Evolutionary conservation across 2,113 vertebrate genomes (phyloP).

Genomic region (Amphiprion percula): DNA sequence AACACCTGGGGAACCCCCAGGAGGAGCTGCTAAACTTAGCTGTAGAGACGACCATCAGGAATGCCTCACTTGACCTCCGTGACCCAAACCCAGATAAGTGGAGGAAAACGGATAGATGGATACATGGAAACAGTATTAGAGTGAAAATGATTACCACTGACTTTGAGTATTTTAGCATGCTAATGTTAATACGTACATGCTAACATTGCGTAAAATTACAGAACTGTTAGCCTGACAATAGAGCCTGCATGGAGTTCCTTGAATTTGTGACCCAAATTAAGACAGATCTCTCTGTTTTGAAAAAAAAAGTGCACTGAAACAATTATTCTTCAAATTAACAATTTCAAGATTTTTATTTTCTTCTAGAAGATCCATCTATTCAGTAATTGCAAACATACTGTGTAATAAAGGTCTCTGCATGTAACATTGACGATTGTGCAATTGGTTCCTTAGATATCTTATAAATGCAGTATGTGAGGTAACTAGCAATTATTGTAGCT

Average conservation of each 20-base stretch:
- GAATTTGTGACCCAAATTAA: background rate
- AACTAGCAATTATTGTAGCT: slow-evolving; percentile 59
- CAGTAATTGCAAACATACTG: slow-evolving; percentile 37
- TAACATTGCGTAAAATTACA: too few species aligned
- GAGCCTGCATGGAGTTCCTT: background rate
- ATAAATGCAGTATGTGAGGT: slow-evolving; percentile 48
- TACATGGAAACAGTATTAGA: too few species aligned
- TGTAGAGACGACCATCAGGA: too few species aligned
- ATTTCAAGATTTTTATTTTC: slow-evolving; percentile 49
- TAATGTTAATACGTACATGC: too few species aligned
- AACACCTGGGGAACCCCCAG: too few species aligned
- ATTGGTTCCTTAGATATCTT: slow-evolving; percentile 33
- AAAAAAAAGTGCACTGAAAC: slow-evolving; percentile 18
- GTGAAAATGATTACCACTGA: too few species aligned
- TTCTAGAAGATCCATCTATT: slow-evolving; percentile 39
- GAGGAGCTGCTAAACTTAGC: too few species aligned
- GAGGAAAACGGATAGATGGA: too few species aligned
- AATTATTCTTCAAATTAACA: slow-evolving; percentile 20
- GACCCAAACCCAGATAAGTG: too few species aligned
- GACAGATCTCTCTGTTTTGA: background rate
- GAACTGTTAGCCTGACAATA: too few species aligned
- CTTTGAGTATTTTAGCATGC: too few species aligned
- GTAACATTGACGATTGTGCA: slow-evolving; percentile 53
- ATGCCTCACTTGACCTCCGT: too few species aligned
- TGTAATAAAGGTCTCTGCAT: slow-evolving; percentile 37